These are phyloP conservation scores for Hoplodrina ambigua DNA, from an alignment of 2,888 invertebrate genomes.

Conservation along the genomic window DNA sequence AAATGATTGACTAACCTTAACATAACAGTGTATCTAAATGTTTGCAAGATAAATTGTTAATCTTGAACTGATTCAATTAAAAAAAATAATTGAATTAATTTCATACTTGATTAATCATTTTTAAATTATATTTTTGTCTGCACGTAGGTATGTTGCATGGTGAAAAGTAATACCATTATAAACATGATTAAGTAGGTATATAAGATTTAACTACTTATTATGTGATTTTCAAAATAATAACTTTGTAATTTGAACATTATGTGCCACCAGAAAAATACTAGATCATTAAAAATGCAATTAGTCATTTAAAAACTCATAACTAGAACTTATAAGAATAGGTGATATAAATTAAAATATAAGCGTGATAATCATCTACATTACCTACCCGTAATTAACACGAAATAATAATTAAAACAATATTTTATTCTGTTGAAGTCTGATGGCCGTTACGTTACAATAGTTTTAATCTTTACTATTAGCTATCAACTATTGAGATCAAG, in stretches of 20 bases:
- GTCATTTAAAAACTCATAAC: slow-evolving; percentile 7
- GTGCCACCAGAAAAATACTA: slow-evolving; percentile 5
- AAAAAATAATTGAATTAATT: not conserved
- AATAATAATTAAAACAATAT: slow-evolving; percentile 3
- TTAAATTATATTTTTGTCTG: too few species aligned
- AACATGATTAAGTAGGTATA: too few species aligned
- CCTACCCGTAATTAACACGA: not conserved
- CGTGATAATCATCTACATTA: not conserved
- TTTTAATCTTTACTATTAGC: slow-evolving; percentile 47
- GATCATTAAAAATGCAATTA: slow-evolving; percentile 8
- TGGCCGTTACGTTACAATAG: slow-evolving; percentile 48
- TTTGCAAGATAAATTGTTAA: not conserved
- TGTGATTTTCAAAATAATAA: too few species aligned
- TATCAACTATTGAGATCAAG: slow-evolving; percentile 64
- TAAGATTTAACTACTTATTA: too few species aligned
- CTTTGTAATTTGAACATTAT: too few species aligned
- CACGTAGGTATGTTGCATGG: too few species aligned
- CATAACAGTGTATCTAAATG: not conserved
- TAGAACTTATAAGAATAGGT: too few species aligned
- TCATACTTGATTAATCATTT: not conserved
- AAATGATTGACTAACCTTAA: slow-evolving; percentile 19
- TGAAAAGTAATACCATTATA: too few species aligned
- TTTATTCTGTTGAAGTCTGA: slow-evolving; percentile 41
- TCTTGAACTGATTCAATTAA: not conserved
- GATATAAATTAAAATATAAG: too few species aligned